phyloP scores from a whole-genome alignment of 92 coral and sea anemone genomes.

The Meandrina meandrites region DNA sequence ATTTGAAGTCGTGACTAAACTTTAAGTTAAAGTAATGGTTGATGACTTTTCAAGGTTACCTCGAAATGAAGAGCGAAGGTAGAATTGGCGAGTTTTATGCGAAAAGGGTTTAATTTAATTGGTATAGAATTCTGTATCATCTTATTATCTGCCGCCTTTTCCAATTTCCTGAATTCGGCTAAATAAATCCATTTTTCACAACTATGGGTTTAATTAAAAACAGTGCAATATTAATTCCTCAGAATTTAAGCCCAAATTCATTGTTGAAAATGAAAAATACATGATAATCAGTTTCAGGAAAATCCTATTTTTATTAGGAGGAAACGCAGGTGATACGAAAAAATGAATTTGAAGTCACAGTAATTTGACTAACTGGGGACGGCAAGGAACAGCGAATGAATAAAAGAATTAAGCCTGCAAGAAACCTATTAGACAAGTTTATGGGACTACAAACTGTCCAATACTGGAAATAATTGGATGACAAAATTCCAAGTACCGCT shows the following conservation, averaged over 20 bases:
- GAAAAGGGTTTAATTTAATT: background rate
- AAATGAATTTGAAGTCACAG: background rate
- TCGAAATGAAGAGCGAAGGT: background rate
- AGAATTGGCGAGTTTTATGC: background rate
- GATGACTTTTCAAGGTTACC: background rate
- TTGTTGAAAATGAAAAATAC: background rate
- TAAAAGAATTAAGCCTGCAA: background rate
- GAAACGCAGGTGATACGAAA: background rate
- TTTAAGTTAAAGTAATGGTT: background rate
- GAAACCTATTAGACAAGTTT: background rate
- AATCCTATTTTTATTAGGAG: background rate
- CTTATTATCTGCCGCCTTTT: background rate
- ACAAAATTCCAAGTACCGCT: too few relatives aligned
- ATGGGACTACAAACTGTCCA: too few relatives aligned
- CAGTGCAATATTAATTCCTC: background rate
- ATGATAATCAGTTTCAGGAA: background rate
- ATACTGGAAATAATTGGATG: too few relatives aligned
- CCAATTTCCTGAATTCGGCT: background rate
- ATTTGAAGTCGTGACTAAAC: background rate
- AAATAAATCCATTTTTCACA: background rate
- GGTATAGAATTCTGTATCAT: background rate
- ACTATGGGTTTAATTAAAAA: slow-evolving; percentile 1
- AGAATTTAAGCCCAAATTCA: background rate
- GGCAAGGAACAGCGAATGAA: background rate
- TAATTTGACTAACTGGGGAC: background rate